Base-by-base conservation (phyloP, 2,113 vertebrate species). In the Hippocampus zosterae region DNA sequence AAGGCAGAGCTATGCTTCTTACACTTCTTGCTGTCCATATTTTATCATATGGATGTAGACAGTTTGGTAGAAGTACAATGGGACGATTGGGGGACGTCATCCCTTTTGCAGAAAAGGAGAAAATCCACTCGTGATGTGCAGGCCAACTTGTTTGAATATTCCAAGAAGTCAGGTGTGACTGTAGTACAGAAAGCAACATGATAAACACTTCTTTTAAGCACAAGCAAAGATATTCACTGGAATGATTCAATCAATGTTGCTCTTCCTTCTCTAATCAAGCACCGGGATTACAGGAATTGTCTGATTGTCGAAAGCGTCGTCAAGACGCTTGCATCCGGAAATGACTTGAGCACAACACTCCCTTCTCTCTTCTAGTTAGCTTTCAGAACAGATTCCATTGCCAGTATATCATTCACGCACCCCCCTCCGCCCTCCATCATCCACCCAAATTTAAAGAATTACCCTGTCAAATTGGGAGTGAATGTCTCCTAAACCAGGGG, bases 231-330 rank as follows among this genome's bases (percentile, higher is more conserved):
- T 21, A 52, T 48, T 67, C 79, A 78, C 67, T 77, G 79, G 83
- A 86, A 88, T 85, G 84, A 67, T 77, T 68, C 16, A 77, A 73
- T 82, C 65, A n/a, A 11, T 46, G 63, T 25, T 65, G 53, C 72
- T 79, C 46, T 0, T 29, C 29, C 66, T 48, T 72, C 8, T 66
- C 27, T 53, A 73, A 70, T 69, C 65, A 59, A 81, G 59, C 69
- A 57, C 53, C 29, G 68, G 61, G 67, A 71, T n/a, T 7, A 66
- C 67, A 67, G 71, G 46, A 55, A 69, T 77, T 59, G 44, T 75
- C 64, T 88, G 90, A 91, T 91, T 91, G 90, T 91, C 90, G 82
- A 67, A 77, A 88, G 87, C 90, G 77, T 85, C 74, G 73, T 73
- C 4, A 46, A 74, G 67, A 84, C 79, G 80, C 53, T 60, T 74